A percentile compares a stretch with the other conserved stretches of the same genome.
Conservation (phyloP, 2,888 invertebrate genomes). For the Onchidella celtica region DNA sequence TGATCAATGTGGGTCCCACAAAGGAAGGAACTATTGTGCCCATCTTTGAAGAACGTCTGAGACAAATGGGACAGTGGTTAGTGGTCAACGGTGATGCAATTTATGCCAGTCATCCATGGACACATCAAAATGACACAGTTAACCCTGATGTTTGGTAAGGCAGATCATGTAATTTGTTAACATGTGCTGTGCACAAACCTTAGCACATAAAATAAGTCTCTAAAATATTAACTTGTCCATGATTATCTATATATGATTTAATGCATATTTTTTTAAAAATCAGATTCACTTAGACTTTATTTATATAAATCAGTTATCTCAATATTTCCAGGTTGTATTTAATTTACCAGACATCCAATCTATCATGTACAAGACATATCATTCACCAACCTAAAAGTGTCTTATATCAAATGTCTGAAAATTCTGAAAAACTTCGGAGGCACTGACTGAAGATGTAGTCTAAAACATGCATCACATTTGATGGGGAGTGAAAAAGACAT, state of each 20-base stretch:
- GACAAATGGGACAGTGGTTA: constrained; percentile 91
- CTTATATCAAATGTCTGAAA: too few relatives aligned
- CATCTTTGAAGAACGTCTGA: constrained; percentile 91
- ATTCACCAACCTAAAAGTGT: too few relatives aligned
- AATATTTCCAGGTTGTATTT: background rate
- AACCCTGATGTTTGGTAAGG: constrained; percentile 86
- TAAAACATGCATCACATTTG: too few relatives aligned
- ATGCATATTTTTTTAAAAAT: background rate
- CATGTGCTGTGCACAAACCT: too few relatives aligned
- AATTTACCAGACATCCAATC: too few relatives aligned
- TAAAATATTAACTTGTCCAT: too few relatives aligned
- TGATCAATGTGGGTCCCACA: constrained; percentile 94
- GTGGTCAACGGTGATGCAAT: constrained; percentile 91
- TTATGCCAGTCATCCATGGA: constrained; percentile 89
- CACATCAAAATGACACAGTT: constrained; percentile 87
- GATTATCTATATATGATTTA: background rate
- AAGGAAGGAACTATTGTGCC: constrained; percentile 92
- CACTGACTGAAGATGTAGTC: too few relatives aligned
- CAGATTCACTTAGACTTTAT: background rate
- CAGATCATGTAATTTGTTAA: too few relatives aligned
- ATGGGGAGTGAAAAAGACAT: too few relatives aligned
- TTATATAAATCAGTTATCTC: background rate
- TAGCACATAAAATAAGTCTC: too few relatives aligned
- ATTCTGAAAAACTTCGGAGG: too few relatives aligned
- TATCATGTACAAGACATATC: too few relatives aligned